These are phyloP conservation scores for Toxonevra muliebris DNA, from an alignment of 2,888 invertebrate genomes.

Conservation along the genomic window DNA sequence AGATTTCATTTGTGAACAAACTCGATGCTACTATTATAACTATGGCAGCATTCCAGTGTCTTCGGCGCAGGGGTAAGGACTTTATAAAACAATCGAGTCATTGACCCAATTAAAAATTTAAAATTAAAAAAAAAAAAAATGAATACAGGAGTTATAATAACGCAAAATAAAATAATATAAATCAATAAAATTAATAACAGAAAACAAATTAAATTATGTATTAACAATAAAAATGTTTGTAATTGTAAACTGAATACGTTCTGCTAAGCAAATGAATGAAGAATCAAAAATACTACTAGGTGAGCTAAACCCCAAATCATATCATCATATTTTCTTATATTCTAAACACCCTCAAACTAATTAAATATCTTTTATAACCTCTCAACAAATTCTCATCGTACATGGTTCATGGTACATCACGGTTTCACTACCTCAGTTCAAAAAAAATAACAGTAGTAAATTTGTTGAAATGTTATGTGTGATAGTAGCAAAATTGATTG, in stretches of 20 bases:
- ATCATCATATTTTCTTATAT: conserved; percentile 16
- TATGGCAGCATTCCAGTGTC: conserved; percentile 90
- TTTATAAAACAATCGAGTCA: conserved; percentile 44
- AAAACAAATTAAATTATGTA: conserved; percentile 33
- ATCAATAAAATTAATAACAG: conserved; percentile 39
- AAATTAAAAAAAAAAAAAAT: conserved; percentile 30
- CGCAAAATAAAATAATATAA: conserved; percentile 36
- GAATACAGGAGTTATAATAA: conserved; percentile 29
- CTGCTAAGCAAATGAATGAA: conserved; percentile 20
- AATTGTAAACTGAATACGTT: conserved; percentile 18
- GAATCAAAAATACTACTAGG: conserved; percentile 53
- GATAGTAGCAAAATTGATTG: too few species aligned
- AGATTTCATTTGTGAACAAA: conserved; percentile 91
- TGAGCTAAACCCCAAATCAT: conserved; percentile 66
- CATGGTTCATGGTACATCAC: too few species aligned
- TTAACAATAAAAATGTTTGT: conserved; percentile 28
- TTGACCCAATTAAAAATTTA: conserved; percentile 38
- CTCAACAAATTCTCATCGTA: too few species aligned
- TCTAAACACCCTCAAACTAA: not conserved
- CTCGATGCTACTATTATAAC: conserved; percentile 90
- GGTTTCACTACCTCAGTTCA: too few species aligned
- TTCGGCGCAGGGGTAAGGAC: conserved; percentile 88
- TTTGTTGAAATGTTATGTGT: too few species aligned
- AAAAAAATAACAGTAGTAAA: too few species aligned
- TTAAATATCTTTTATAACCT: too few species aligned